These are phyloP conservation scores for Carterocephalus palaemon DNA, from an alignment of 2,888 invertebrate genomes.

Conservation along the genomic window DNA sequence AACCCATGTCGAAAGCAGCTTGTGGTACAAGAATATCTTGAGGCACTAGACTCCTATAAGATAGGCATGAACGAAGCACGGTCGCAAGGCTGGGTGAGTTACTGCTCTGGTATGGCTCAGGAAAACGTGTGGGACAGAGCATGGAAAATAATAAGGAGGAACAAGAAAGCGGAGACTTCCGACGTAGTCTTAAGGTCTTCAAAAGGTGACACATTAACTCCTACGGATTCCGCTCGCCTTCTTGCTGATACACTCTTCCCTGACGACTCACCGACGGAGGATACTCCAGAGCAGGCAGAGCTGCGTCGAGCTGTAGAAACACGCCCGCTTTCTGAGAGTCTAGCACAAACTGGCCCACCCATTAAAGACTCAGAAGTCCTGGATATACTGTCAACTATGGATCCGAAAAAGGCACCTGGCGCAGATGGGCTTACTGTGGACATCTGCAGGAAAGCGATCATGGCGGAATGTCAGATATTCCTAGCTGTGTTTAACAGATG, in stretches of 20 bases:
- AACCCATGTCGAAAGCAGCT: background rate
- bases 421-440: too few relatives aligned
- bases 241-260: constrained; percentile 2
- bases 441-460: too few relatives aligned
- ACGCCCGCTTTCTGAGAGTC: background rate
- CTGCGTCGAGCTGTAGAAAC: background rate
- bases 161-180: too few relatives aligned
- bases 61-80: background rate
- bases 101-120: background rate
- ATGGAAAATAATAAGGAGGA: constrained; percentile 1
- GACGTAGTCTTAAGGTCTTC: background rate
- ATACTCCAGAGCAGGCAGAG: background rate
- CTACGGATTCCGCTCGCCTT: background rate
- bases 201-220: background rate
- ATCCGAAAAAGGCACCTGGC: too few relatives aligned
- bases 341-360: too few relatives aligned
- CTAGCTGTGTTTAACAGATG: too few relatives aligned
- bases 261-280: background rate
- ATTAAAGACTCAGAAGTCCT: too few relatives aligned
- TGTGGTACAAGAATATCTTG: too few relatives aligned
- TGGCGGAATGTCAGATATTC: too few relatives aligned
- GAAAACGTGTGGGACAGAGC: constrained; percentile 1
- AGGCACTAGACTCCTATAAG: background rate
- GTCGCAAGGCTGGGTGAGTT: background rate
- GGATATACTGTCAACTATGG: too few relatives aligned